Evolutionary conservation across 2,888 invertebrate genomes (phyloP).

Genomic region (Coenonympha arcania): DNA sequence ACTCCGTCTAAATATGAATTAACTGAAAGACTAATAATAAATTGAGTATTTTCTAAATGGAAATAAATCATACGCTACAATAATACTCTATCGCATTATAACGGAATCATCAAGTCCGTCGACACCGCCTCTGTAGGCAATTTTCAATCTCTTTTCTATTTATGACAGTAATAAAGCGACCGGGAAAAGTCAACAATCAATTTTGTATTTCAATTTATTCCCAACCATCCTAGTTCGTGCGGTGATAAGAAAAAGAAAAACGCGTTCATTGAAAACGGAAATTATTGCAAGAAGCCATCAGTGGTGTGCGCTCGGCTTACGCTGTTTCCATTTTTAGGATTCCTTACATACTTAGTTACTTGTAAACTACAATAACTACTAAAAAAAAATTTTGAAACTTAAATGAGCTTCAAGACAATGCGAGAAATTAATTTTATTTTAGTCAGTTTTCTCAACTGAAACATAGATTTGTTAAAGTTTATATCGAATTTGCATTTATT

Average conservation of each 20-base stretch:
- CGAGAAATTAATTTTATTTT: too few species aligned
- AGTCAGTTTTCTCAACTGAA: too few species aligned
- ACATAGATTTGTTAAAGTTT: background rate
- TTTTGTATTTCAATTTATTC: conserved; percentile 76
- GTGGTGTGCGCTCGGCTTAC: conserved; percentile 61
- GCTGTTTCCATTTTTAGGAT: conserved; percentile 40
- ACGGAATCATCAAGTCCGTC: conserved; percentile 51
- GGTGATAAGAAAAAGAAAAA: conserved; percentile 73
- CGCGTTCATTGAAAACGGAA: conserved; percentile 73
- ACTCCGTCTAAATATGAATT: too few species aligned
- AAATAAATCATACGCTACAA: conserved; percentile 37
- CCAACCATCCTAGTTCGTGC: conserved; percentile 72
- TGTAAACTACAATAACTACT: background rate
- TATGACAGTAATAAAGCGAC: conserved; percentile 73
- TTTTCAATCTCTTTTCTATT: conserved; percentile 73
- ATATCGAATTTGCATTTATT: too few species aligned
- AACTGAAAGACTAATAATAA: too few species aligned
- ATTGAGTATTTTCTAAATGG: too few species aligned
- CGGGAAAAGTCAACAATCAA: conserved; percentile 74
- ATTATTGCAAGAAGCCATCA: conserved; percentile 75
- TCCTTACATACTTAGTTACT: background rate
- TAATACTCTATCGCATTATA: conserved; percentile 43
- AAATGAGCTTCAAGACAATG: too few species aligned
- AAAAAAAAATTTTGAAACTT: too few species aligned
- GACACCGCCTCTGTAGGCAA: conserved; percentile 56